Percentiles rank a stretch among this genome's conserved stretches.
Evolutionary conservation across 2,113 vertebrate genomes (phyloP).

Genomic region (Burhinus oedicnemus): DNA sequence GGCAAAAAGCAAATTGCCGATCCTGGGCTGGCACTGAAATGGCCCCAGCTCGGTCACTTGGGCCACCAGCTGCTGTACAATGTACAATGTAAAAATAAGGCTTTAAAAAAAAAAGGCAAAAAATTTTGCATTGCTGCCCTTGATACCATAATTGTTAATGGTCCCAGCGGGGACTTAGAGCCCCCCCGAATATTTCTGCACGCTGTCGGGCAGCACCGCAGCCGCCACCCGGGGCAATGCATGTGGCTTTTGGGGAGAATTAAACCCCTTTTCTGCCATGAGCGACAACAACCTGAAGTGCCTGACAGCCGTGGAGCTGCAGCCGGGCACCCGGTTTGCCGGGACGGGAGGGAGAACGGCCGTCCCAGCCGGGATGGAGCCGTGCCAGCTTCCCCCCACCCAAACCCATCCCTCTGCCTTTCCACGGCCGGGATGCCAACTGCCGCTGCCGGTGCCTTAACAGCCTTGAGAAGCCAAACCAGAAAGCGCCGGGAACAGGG

Average conservation of each 20-base stretch:
- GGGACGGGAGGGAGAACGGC: accelerated
- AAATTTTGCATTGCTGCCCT: background rate
- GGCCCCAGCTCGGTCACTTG: background rate
- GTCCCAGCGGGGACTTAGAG: background rate
- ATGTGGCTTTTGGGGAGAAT: background rate
- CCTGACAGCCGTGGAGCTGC: accelerated
- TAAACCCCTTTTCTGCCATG: background rate
- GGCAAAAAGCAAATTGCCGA: background rate
- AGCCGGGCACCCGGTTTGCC: background rate
- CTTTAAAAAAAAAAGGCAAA: background rate
- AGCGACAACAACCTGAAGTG: background rate
- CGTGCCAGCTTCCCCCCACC: background rate
- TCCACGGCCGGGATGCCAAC: background rate
- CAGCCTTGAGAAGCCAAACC: background rate
- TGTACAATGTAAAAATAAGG: background rate
- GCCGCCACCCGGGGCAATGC: accelerated
- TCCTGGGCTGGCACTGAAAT: background rate
- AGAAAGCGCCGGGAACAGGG: background rate
- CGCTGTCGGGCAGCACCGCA: accelerated
- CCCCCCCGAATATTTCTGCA: accelerated
- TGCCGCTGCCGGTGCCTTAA: background rate
- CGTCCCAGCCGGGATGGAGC: background rate
- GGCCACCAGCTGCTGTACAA: background rate
- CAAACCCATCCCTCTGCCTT: background rate
- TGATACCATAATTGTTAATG: accelerated